phyloP scores from a whole-genome alignment of 1,140 invertebrate genomes.

The Dreissena polymorpha region DNA sequence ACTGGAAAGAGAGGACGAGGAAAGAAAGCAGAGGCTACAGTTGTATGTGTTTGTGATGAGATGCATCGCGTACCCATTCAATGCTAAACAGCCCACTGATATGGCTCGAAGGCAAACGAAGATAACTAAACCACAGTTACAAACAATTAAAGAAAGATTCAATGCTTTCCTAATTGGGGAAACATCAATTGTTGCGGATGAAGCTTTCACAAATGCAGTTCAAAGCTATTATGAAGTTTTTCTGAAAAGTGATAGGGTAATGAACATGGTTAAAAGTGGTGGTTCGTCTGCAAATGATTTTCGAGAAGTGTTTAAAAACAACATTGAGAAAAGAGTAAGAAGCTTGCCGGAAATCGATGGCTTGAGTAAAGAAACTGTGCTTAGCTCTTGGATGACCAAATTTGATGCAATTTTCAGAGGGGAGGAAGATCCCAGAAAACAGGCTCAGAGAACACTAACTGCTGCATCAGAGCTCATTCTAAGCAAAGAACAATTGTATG shows the following conservation, averaged over 20 bases:
- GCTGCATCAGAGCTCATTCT: slow-evolving; percentile 79
- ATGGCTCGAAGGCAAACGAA: slow-evolving; percentile 89
- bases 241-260: slow-evolving; percentile 96
- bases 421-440: slow-evolving; percentile 80
- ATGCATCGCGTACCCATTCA: slow-evolving; percentile 99
- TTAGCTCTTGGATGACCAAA: slow-evolving; percentile 99
- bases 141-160: slow-evolving; percentile 96
- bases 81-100: slow-evolving; percentile 99
- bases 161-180: slow-evolving; percentile 90
- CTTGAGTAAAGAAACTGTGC: slow-evolving; percentile 98
- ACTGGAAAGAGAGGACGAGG: slow-evolving; percentile 77
- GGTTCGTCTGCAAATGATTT: slow-evolving; percentile 99
- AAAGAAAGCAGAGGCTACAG: slow-evolving; percentile 85
- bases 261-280: slow-evolving; percentile 97
- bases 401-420: slow-evolving; percentile 99
- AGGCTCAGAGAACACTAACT: slow-evolving; percentile 76
- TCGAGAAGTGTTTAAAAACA: slow-evolving; percentile 97
- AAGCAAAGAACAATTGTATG: slow-evolving; percentile 88
- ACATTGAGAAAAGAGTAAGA: slow-evolving; percentile 97
- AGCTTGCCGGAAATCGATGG: slow-evolving; percentile 99
- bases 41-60: slow-evolving; percentile 99
- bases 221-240: slow-evolving; percentile 99
- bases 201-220: slow-evolving; percentile 99
- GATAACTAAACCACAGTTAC: slow-evolving; percentile 97
- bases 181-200: slow-evolving; percentile 96